Percentiles rank a stretch among this genome's conserved stretches.
These are phyloP conservation scores for Dryobotodes eremita DNA, from an alignment of 2,888 invertebrate genomes.

Conservation along the genomic window DNA sequence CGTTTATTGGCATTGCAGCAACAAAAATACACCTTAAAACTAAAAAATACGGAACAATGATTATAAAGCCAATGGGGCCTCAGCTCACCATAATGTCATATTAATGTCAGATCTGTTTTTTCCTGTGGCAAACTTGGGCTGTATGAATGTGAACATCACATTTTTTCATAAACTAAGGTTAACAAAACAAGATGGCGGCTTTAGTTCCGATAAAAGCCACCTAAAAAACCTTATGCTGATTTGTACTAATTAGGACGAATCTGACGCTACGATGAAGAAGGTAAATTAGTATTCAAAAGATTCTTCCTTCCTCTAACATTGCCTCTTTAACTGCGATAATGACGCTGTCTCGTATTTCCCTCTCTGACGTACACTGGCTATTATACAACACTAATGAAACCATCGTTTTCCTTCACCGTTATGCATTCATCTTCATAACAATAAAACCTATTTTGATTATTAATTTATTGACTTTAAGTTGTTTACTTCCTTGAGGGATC, in stretches of 20 bases:
- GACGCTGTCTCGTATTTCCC: slow-evolving; percentile 35
- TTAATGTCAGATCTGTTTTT: too few relatives aligned
- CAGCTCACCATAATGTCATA: too few relatives aligned
- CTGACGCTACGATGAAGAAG: not conserved
- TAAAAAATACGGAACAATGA: too few relatives aligned
- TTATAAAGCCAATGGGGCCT: too few relatives aligned
- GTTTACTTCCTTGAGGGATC: slow-evolving; percentile 41
- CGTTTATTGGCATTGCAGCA: too few relatives aligned
- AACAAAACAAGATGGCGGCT: too few relatives aligned
- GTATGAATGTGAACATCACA: too few relatives aligned
- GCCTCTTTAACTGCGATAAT: slow-evolving; percentile 13
- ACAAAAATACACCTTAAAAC: too few relatives aligned
- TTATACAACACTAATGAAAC: slow-evolving; percentile 34
- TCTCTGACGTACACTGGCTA: slow-evolving; percentile 32
- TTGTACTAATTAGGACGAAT: not conserved
- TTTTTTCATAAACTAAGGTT: too few relatives aligned
- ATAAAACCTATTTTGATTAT: slow-evolving; percentile 24
- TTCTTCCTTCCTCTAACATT: slow-evolving; percentile 23
- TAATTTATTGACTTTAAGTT: not conserved
- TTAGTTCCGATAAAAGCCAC: too few relatives aligned
- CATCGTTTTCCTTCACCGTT: slow-evolving; percentile 39
- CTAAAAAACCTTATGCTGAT: too few relatives aligned
- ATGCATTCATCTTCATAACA: slow-evolving; percentile 24
- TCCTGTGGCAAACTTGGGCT: too few relatives aligned
- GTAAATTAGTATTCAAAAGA: not conserved